Percentiles rank a stretch among this genome's conserved stretches.
These are phyloP conservation scores for Drosophila kikkawai DNA, from an alignment of 1,140 invertebrate species.

Conservation along the genomic window DNA sequence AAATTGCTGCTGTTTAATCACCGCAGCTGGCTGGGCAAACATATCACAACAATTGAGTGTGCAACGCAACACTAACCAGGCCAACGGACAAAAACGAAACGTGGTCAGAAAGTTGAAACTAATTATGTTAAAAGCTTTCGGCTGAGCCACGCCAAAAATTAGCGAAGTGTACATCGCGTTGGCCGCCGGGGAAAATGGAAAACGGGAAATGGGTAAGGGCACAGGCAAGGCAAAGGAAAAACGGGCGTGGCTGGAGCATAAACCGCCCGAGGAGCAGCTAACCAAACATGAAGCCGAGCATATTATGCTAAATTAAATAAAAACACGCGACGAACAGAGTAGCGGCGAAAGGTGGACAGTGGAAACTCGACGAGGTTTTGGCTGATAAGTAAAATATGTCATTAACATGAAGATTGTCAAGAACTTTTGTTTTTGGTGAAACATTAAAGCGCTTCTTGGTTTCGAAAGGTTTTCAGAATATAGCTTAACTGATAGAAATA, in stretches of 20 bases:
- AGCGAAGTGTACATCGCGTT: constrained; percentile 37
- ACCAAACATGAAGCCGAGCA: constrained; percentile 66
- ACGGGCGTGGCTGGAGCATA: constrained; percentile 22
- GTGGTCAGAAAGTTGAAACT: constrained; percentile 80
- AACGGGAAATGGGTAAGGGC: constrained; percentile 7
- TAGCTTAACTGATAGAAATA: neutral
- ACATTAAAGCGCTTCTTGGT: neutral
- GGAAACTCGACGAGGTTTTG: neutral
- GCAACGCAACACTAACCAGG: constrained; percentile 78
- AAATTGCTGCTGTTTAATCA: constrained; percentile 47
- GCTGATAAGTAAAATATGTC: neutral
- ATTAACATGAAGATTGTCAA: too few species aligned
- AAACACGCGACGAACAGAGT: constrained; percentile 59
- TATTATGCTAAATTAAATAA: constrained; percentile 73
- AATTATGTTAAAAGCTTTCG: constrained; percentile 81
- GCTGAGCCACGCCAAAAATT: constrained; percentile 68
- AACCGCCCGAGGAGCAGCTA: constrained; percentile 38
- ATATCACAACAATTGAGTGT: constrained; percentile 55
- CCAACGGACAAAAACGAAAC: constrained; percentile 80
- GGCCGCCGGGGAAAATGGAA: constrained; percentile 3
- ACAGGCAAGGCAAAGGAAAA: neutral
- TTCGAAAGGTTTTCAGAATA: neutral
- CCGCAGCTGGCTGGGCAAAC: constrained; percentile 34
- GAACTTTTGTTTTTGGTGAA: neutral
- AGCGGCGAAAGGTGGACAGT: constrained; percentile 16